These are phyloP conservation scores for Engraulis encrasicolus DNA, from an alignment of 2,113 vertebrate genomes.

Conservation along the genomic window DNA sequence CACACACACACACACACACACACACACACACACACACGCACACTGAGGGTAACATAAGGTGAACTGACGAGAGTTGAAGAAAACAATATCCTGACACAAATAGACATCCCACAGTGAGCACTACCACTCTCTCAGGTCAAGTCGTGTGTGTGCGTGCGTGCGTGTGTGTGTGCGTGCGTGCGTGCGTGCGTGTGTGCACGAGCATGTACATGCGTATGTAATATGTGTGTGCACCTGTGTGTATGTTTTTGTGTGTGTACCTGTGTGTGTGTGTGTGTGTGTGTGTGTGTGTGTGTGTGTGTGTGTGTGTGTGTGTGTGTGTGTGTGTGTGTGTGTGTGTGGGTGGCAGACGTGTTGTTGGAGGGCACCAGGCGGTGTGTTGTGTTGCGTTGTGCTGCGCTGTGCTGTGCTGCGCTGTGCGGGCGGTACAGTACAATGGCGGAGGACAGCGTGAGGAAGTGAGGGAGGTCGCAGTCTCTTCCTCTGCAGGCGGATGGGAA, in stretches of 20 bases:
- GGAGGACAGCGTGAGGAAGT: conserved; percentile 55
- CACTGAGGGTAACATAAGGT: too few relatives aligned
- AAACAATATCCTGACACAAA: not conserved
- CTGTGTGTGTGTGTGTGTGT: conserved; percentile 25
- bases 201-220: conserved; percentile 16
- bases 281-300: conserved; percentile 24
- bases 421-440: conserved; percentile 27
- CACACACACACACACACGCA: too few relatives aligned
- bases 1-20: too few relatives aligned
- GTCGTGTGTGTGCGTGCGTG: not conserved
- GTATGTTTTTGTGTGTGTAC: too few relatives aligned
- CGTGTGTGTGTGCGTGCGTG: not conserved
- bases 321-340: not conserved
- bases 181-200: conserved; percentile 18
- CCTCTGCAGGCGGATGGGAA: conserved; percentile 49
- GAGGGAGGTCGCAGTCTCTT: conserved; percentile 59
- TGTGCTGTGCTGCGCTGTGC: too few relatives aligned
- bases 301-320: conserved; percentile 13
- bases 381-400: too few relatives aligned
- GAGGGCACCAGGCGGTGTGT: conserved; percentile 20
- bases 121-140: not conserved
- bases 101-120: not conserved
- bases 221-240: not conserved
- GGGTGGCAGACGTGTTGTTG: conserved; percentile 38
- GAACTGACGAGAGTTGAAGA: not conserved